phyloP scores from a whole-genome alignment of 37 sponge, comb jelly and placozoan genomes.

The Amphimedon queenslandica region DNA sequence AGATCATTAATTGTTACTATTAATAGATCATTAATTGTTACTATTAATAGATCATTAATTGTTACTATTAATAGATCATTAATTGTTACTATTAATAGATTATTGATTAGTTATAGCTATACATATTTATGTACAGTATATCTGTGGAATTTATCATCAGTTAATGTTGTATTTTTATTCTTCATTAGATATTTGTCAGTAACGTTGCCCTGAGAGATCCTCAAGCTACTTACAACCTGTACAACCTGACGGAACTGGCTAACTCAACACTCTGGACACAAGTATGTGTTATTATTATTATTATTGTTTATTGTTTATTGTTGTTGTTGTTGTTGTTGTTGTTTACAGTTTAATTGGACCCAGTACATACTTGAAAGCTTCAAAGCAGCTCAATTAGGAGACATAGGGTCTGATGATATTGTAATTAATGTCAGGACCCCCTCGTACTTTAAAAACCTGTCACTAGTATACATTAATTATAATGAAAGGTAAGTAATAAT shows the following conservation, averaged over 20 bases:
- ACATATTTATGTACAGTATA: too few relatives aligned
- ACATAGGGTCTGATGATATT: not conserved
- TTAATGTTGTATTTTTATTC: not conserved
- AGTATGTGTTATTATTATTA: conserved; percentile 13
- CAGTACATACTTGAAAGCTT: conserved; percentile 1
- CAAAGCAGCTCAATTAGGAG: not conserved
- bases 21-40: too few relatives aligned
- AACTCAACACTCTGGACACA: not conserved
- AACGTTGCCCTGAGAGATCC: conserved; percentile 26
- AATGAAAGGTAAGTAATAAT: conserved; percentile 16
- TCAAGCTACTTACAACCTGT: conserved; percentile 31
- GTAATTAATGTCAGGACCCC: conserved; percentile 44
- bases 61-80: too few relatives aligned
- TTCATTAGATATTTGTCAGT: conserved; percentile 36
- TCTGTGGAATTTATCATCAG: too few relatives aligned
- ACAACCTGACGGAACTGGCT: conserved; percentile 15
- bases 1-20: too few relatives aligned
- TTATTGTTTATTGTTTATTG: too few relatives aligned
- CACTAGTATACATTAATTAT: not conserved
- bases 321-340: too few relatives aligned
- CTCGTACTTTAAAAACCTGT: conserved; percentile 36
- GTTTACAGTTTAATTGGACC: conserved; percentile 39
- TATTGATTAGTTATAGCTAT: too few relatives aligned
- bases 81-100: too few relatives aligned
- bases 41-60: too few relatives aligned